Evolutionary conservation across 2,797 vertebrate genomes (phyloP).

Genomic region (Ptychadena robeensis): DNA sequence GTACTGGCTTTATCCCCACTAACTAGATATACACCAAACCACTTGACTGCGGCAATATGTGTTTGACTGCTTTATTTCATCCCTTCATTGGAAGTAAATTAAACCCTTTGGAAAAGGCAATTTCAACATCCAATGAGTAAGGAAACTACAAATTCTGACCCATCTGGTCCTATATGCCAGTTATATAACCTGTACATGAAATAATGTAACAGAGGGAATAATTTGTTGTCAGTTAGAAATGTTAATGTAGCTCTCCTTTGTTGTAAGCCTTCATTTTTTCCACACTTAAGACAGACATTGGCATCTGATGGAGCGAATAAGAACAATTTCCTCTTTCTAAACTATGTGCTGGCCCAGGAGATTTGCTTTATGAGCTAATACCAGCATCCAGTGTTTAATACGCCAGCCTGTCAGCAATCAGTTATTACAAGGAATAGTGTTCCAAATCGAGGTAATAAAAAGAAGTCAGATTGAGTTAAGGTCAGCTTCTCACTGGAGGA

Average conservation of each 20-base stretch:
- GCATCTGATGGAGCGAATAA: slow-evolving; percentile 41
- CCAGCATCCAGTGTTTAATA: slow-evolving; percentile 53
- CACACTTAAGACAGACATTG: slow-evolving; percentile 12
- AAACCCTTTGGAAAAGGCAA: slow-evolving; percentile 24
- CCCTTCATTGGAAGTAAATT: slow-evolving; percentile 41
- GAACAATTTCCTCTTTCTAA: slow-evolving; percentile 47
- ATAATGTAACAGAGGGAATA: not conserved
- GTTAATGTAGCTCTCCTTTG: slow-evolving; percentile 3
- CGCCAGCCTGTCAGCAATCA: slow-evolving; percentile 46
- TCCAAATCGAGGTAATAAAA: slow-evolving; percentile 58
- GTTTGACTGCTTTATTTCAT: slow-evolving; percentile 36
- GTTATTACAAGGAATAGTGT: slow-evolving; percentile 55
- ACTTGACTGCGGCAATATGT: slow-evolving; percentile 26
- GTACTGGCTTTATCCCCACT: slow-evolving; percentile 14
- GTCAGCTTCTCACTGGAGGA: slow-evolving; percentile 36
- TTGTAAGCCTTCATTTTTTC: not conserved
- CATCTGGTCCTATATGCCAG: not conserved
- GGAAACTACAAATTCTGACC: slow-evolving; percentile 21
- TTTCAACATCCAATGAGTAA: slow-evolving; percentile 20
- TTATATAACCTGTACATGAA: not conserved
- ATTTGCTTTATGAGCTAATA: slow-evolving; percentile 55
- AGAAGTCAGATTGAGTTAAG: slow-evolving; percentile 57
- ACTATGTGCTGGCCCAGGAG: slow-evolving; percentile 43
- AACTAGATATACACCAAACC: slow-evolving; percentile 22
- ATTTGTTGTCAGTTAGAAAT: not conserved